Evolutionary conservation across 2,797 vertebrate genomes (phyloP).

Genomic region (Eidolon dupreanum): DNA sequence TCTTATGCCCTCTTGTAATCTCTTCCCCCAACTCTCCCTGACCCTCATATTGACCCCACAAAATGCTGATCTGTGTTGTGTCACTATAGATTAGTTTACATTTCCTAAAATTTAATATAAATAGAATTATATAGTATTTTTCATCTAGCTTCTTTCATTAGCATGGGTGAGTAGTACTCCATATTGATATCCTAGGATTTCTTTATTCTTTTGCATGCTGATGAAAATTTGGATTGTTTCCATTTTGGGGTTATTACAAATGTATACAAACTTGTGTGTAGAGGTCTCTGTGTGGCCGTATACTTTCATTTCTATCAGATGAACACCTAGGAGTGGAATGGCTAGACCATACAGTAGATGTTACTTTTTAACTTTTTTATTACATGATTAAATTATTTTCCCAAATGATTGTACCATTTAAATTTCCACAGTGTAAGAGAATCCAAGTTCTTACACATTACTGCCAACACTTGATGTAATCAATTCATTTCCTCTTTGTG

Average conservation of each 20-base stretch:
- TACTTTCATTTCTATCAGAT: neutral
- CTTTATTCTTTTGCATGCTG: neutral
- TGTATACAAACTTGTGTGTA: neutral
- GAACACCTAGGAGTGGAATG: neutral
- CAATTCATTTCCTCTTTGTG: neutral
- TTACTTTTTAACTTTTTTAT: neutral
- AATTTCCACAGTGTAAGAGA: neutral
- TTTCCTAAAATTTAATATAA: slow-evolving; percentile 7
- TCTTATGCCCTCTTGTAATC: neutral
- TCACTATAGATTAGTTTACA: neutral
- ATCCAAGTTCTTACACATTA: neutral
- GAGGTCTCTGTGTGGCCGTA: neutral
- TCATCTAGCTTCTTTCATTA: neutral
- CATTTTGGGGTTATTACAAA: neutral
- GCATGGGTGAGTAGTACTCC: neutral
- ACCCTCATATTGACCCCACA: neutral
- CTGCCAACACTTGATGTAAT: neutral
- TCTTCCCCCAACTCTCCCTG: neutral
- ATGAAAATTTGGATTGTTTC: neutral
- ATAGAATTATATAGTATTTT: neutral
- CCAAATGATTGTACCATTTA: neutral
- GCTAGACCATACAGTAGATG: neutral
- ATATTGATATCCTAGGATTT: neutral
- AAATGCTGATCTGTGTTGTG: neutral
- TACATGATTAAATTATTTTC: neutral